Conservation (phyloP, 1,140 invertebrate genomes). For the Ridgeia piscesae region DNA sequence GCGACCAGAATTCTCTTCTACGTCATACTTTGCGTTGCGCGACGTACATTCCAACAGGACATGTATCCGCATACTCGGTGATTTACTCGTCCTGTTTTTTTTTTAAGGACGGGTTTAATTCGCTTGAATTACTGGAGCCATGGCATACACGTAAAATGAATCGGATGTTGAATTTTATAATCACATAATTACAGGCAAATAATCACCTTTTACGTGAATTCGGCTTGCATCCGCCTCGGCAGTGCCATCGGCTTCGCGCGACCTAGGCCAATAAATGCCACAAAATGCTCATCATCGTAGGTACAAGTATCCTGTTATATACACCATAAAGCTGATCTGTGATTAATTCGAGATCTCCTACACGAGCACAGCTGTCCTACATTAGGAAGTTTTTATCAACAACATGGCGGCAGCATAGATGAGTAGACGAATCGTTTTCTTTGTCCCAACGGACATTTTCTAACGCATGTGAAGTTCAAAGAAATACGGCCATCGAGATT, state of each 20-base stretch:
- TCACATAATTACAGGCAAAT: neutral
- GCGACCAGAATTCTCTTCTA: neutral
- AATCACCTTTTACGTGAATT: neutral
- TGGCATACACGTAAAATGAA: neutral
- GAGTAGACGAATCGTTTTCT: neutral
- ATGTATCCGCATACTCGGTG: neutral
- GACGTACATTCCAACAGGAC: neutral
- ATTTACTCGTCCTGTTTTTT: neutral
- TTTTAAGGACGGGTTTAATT: neutral
- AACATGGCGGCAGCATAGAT: neutral
- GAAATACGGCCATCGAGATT: neutral
- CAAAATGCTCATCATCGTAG: neutral
- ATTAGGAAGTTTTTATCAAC: neutral
- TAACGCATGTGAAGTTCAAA: neutral
- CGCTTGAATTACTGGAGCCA: neutral
- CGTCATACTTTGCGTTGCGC: neutral
- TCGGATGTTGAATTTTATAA: neutral
- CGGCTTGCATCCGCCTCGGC: constrained; percentile 1
- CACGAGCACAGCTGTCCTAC: neutral
- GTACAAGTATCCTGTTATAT: neutral
- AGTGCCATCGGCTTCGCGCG: neutral
- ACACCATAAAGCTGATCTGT: neutral
- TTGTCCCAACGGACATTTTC: neutral
- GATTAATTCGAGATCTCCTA: neutral
- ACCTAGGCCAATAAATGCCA: constrained; percentile 4